These are phyloP conservation scores for Phalacrocorax pelagicus DNA, from an alignment of 2,113 vertebrate genomes.

Conservation along the genomic window DNA sequence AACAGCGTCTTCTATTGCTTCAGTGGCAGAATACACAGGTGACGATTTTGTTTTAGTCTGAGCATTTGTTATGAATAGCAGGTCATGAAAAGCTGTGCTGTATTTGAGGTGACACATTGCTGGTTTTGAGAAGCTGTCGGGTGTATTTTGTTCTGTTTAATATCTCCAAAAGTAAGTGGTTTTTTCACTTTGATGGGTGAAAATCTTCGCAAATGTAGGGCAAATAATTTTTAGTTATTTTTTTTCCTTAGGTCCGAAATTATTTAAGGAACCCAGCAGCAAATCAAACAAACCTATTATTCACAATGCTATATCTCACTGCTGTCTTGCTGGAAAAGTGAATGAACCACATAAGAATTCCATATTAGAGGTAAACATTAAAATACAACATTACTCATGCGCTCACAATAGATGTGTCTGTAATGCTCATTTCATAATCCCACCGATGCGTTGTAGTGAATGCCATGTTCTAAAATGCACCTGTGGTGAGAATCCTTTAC, in stretches of 20 bases:
- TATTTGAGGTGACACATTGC: background rate
- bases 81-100: background rate
- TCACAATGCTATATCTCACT: slow-evolving; percentile 93
- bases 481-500: background rate
- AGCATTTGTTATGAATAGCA: background rate
- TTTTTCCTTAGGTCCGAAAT: slow-evolving; percentile 83
- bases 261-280: slow-evolving; percentile 95
- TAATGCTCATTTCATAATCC: background rate
- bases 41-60: background rate
- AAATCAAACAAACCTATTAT: slow-evolving; percentile 97
- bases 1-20: slow-evolving; percentile 91
- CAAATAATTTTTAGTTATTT: background rate
- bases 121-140: background rate
- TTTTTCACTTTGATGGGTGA: background rate
- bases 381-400: background rate
- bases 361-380: slow-evolving; percentile 84
- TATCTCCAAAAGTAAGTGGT: background rate
- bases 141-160: background rate
- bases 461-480: background rate
- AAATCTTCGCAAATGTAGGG: background rate
- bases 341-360: slow-evolving; percentile 92
- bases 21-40: slow-evolving; percentile 94
- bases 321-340: slow-evolving; percentile 95
- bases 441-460: background rate
- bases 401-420: background rate